Conservation (phyloP, 2,113 vertebrate species). For the Penelope pileata region DNA sequence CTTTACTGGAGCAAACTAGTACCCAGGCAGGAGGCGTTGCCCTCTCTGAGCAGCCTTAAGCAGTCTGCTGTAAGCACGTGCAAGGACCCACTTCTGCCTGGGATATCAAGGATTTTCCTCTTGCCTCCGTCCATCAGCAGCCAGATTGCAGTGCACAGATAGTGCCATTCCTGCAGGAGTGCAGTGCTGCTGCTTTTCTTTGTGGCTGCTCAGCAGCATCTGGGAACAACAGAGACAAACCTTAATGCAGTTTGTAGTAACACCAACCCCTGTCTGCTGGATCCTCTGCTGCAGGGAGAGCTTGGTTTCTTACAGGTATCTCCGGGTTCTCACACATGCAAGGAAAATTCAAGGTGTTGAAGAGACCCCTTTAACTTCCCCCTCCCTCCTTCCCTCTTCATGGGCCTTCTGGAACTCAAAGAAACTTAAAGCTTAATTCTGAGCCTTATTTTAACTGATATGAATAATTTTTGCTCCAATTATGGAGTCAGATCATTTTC, state of each 20-base stretch:
- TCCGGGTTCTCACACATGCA: not conserved
- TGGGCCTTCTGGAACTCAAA: not conserved
- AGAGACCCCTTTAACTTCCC: not conserved
- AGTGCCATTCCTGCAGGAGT: not conserved
- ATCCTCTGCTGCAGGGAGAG: not conserved
- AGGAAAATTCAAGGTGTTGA: not conserved
- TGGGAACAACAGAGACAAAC: not conserved
- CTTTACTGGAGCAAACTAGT: not conserved
- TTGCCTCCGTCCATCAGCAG: not conserved
- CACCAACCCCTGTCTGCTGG: fast-evolving
- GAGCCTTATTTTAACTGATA: not conserved
- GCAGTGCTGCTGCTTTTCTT: not conserved
- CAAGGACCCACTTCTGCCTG: not conserved
- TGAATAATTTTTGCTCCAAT: not conserved
- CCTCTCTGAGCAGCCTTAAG: not conserved
- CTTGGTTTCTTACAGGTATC: not conserved
- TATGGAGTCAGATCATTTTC: not conserved
- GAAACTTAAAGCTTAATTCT: not conserved
- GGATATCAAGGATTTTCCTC: not conserved
- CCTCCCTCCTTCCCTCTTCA: not conserved
- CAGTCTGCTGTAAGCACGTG: not conserved
- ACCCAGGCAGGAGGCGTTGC: not conserved
- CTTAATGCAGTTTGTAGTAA: not conserved
- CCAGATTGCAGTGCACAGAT: not conserved
- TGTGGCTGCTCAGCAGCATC: not conserved